Evolutionary conservation across 2,113 vertebrate species (phyloP).

Genomic region (Tapirus terrestris): DNA sequence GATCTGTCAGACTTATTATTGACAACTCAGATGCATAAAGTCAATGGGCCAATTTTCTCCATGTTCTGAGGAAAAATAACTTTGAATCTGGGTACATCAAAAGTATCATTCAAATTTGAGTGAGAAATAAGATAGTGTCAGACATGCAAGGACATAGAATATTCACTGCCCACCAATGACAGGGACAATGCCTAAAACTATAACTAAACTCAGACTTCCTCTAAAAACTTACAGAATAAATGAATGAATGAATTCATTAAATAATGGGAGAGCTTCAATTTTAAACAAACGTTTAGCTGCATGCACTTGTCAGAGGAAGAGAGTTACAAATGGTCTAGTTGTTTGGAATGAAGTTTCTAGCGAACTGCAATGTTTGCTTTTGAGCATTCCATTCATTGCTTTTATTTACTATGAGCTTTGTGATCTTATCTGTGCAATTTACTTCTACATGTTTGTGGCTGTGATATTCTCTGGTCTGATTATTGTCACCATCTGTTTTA

Average conservation of each 20-base stretch:
- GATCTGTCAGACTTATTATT: background rate
- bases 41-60: background rate
- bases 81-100: background rate
- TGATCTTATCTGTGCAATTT: background rate
- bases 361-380: background rate
- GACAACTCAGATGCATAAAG: background rate
- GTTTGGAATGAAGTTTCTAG: background rate
- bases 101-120: background rate
- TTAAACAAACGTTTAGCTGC: background rate
- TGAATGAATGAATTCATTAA: background rate
- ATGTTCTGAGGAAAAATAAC: constrained; percentile 11
- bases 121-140: constrained; percentile 2
- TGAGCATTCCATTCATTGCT: background rate
- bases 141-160: background rate
- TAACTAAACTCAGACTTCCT: background rate
- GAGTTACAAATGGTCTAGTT: background rate
- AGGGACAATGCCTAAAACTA: background rate
- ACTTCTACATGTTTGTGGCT: background rate
- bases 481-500: background rate
- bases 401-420: background rate
- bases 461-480: background rate
- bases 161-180: background rate
- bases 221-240: background rate
- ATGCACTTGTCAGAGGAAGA: background rate
- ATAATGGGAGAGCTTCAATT: background rate